Base-by-base conservation (phyloP, 2,888 invertebrate species). In the Drosophila birchii region DNA sequence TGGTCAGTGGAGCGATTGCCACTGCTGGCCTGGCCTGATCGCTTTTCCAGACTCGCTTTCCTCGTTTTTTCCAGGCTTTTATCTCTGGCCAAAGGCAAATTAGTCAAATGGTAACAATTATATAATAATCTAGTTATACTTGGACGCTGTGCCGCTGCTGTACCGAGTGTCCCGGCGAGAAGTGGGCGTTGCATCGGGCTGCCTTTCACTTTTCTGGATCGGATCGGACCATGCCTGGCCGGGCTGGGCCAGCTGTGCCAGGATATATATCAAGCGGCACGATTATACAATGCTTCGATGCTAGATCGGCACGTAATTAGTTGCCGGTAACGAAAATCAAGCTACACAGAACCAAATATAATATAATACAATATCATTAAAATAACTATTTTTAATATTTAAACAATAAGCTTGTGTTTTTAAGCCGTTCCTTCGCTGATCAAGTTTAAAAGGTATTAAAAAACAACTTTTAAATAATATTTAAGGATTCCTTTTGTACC, bases 1-100 rank as follows among this genome's bases (percentile, higher is more conserved):
- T 83, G 83, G 83, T 83, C 87, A 83, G 76, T 83, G 81, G 76
- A 73, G 81, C 78, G 79, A 79, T 62, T 76, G 88, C 63, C 83
- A 41, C 39, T 39, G 60, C 70, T 14, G 55, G 39, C 67, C 55
- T 34, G 68, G 18, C 45, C 26, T 26, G 26, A 26, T 26, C 20
- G 26, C 56, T 34, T 56, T 55, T 39, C 23, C 47, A 47, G 47
- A 56, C 55, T 49, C 26, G 74, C 55, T 75, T 66, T 74, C 54
- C 57, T 74, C 29, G 45, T 45, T 72, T 60, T 41, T 32, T 41
- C 34, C 41, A 53, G 44, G 45, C 44, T 41, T 60, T 55, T 44
- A 26, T 53, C 51, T 70, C 51, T 70, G 49, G 55, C 75, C 75
- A 26, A 58, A 72, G 45, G 71, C 75, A 86, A 86, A 83, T 83